A percentile compares a stretch with the other conserved stretches of the same genome.
Evolutionary conservation across 2,797 vertebrate species (phyloP).

Genomic region (Sebastes steindachneri): DNA sequence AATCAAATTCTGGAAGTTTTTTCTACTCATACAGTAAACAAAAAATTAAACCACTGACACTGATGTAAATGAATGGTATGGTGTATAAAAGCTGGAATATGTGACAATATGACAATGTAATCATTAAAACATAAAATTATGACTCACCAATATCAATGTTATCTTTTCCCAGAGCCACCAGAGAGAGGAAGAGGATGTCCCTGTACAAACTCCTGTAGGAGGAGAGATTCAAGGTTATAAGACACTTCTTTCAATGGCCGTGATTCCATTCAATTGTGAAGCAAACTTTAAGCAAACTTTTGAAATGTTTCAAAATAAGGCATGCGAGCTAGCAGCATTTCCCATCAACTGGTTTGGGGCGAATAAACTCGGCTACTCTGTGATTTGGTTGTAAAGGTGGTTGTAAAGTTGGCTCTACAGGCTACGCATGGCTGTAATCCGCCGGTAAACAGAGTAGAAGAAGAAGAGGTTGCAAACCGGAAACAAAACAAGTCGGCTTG

Average conservation of each 20-base stretch:
- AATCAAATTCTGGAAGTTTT: background rate
- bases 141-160: constrained; percentile 96
- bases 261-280: background rate
- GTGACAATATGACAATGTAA: background rate
- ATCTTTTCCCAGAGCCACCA: constrained; percentile 96
- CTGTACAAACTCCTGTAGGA: constrained; percentile 93
- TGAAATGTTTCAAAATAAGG: background rate
- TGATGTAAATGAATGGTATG: background rate
- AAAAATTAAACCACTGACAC: background rate
- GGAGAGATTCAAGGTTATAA: background rate
- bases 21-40: background rate
- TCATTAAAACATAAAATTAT: background rate
- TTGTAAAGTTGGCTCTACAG: no score
- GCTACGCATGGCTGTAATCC: no score
- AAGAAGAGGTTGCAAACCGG: no score
- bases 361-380: no score
- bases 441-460: no score
- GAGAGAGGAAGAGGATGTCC: constrained; percentile 95
- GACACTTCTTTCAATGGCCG: background rate
- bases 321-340: no score
- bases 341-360: no score
- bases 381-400: no score
- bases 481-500: no score
- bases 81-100: background rate
- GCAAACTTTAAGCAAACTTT: no score